Percentiles rank a stretch among this genome's conserved stretches.
phyloP scores from a whole-genome alignment of 2,113 vertebrate genomes.

The Macrotus californicus region DNA sequence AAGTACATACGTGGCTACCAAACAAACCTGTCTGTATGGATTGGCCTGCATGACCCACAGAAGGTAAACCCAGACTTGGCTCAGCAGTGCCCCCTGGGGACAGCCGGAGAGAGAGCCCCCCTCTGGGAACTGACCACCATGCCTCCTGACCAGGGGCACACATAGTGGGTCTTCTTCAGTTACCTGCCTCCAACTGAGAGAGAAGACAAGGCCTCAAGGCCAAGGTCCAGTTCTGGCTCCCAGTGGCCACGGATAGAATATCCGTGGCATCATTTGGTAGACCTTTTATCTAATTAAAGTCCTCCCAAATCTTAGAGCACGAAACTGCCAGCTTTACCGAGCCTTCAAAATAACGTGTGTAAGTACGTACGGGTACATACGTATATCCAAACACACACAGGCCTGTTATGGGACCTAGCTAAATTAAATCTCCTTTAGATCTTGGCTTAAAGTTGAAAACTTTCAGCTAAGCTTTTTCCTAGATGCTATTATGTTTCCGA shows the following conservation, averaged over 20 bases:
- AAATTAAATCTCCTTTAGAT: neutral
- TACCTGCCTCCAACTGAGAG: neutral
- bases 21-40: conserved; percentile 55
- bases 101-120: too few relatives aligned
- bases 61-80: conserved; percentile 49
- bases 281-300: neutral
- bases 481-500: neutral
- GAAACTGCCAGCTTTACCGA: neutral
- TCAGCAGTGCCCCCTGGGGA: neutral
- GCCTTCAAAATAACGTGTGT: neutral
- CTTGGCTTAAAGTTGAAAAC: neutral
- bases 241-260: neutral
- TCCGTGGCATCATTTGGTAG: neutral
- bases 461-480: neutral
- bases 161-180: accelerated
- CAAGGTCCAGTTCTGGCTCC: neutral
- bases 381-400: neutral
- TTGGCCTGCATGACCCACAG: conserved; percentile 51
- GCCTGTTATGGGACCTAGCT: neutral
- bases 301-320: neutral
- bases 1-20: conserved; percentile 32
- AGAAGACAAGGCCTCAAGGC: neutral
- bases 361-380: neutral
- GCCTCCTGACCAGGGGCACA: too few relatives aligned
- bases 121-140: neutral